Evolutionary conservation across 2,888 invertebrate species (phyloP), one percentile per base, ranked within the genome.

Genomic region (Apomyelois bistriatella): DNA sequence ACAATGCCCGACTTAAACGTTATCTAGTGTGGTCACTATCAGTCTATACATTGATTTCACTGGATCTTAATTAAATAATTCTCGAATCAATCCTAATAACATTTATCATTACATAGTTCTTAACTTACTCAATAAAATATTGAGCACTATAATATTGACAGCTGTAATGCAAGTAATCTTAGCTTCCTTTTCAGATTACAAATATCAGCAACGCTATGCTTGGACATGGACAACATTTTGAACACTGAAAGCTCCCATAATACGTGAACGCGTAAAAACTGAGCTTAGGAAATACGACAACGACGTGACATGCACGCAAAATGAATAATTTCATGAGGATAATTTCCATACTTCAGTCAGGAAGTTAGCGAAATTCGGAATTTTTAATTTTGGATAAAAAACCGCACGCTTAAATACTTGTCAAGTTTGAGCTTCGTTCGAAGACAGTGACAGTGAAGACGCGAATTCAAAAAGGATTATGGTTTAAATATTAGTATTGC

Each of bases 341-440:
- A 35, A 41, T 42, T 36, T 47, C 12, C 40, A 36, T 41, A 47
- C 41, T 48, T 35, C 9, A 43, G 37, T 4, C 35, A 4, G n/a
- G 32, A 40, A 38, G 12, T 10, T 22, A n/a, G 52, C 42, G 49
- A 36, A 48, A 36, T 46, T 3, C 13, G 37, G 41, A 17, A 46
- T 50, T 41, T 53, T 37, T 15, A 48, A 50, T 47, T 49, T 17
- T 17, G 12, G 35, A 22, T 32, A 46, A 46, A 16, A 32, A 46
- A 32, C 15, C 32, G 10, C 15, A 15, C 8, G 32, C 32, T 46
- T 9, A 46, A 46, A 46, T 46, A 46, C 30, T 32, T 46, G 43
- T 46, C 30, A 46, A 30, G 43, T 13, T 46, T 9, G 7, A 5
- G 16, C 35, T 46, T 42, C 42, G 7, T 42, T 30, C 13, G 12